Base-by-base conservation (phyloP, 2,797 vertebrate species). In the Psittacula echo region DNA sequence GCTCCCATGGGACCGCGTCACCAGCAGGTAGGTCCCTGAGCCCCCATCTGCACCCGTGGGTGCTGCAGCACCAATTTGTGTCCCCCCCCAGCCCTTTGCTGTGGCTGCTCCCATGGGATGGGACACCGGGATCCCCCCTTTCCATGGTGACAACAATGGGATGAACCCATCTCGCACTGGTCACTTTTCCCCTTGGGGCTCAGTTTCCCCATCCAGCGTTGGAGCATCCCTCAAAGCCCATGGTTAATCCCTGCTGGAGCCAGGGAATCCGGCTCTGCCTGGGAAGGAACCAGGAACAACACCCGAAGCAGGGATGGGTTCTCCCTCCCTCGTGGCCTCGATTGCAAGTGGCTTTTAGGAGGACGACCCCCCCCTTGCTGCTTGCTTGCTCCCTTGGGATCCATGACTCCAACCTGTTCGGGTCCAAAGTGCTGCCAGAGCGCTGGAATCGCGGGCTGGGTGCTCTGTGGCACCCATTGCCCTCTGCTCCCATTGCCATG, bases 401-500 rank as follows among this genome's bases (percentile, higher is more conserved):
- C 74, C 1, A 1, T 8, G n/a, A 9, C 12, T 78, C 68, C 2
- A 0, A 14, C 11, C 44, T 7, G 7, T 10, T 3, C 2, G 68
- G n/a, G 5, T 68, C 51, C 77, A 15, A 21, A 13, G 67, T 26
- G 67, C 78, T 14, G 34, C 14, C 4, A 7, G 39, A 67, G 29
- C 32, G 4, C 45, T 1, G 56, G 26, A 53, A 21, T 27, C 29
- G 16, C 4, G 7, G 60, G n/a, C 22, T 15, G 60, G 5, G 42
- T 5, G 26, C 9, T 10, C 20, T 23, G 23, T 39, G 47, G 27
- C 47, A 41, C 24, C 68, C 48, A 0, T 9, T 20, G 34, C 21
- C 23, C 34, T 51, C 5, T 23, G 56, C 56, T 58, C n/a, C n/a
- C 56, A 24, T 58, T 54, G 54, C 21, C 54, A 34, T 7, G 54